phyloP scores from a whole-genome alignment of 2,113 vertebrate genomes.

The Mastomys natalensis region DNA sequence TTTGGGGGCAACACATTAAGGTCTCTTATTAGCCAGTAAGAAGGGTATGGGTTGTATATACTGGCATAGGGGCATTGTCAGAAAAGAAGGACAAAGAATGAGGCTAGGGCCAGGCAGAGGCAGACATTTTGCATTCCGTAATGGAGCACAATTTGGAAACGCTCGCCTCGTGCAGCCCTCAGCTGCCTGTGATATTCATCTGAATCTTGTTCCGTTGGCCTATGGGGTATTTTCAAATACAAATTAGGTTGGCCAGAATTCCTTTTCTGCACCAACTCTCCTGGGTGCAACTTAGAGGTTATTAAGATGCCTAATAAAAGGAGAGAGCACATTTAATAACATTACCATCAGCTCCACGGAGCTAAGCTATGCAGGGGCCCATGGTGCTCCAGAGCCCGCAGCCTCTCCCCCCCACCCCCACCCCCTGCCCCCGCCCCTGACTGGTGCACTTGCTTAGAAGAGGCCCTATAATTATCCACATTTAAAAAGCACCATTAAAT shows the following conservation, averaged over 20 bases:
- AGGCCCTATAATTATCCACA: constrained; percentile 81
- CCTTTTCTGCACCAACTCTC: constrained; percentile 88
- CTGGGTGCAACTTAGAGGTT: constrained; percentile 89
- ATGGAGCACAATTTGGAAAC: constrained; percentile 74
- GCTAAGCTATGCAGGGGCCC: constrained; percentile 79
- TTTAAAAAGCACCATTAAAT: constrained; percentile 77
- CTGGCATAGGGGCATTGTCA: neutral
- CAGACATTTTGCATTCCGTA: constrained; percentile 71
- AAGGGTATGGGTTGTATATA: neutral
- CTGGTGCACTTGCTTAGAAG: constrained; percentile 80
- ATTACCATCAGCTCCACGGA: constrained; percentile 86
- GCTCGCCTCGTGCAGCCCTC: constrained; percentile 77
- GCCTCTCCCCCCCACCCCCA: constrained; percentile 50
- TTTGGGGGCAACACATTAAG: neutral
- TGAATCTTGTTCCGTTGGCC: constrained; percentile 89
- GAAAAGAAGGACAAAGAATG: constrained; percentile 35
- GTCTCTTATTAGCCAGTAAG: neutral
- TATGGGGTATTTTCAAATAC: constrained; percentile 89
- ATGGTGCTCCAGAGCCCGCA: constrained; percentile 81
- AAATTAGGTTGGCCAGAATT: constrained; percentile 90
- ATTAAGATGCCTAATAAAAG: constrained; percentile 91
- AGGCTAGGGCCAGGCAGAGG: constrained; percentile 36
- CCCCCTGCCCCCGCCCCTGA: constrained; percentile 74
- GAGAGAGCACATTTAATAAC: constrained; percentile 90
- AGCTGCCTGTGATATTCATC: constrained; percentile 87